Base-by-base conservation (phyloP, 2,797 vertebrate genomes). In the Siniperca undulata region DNA sequence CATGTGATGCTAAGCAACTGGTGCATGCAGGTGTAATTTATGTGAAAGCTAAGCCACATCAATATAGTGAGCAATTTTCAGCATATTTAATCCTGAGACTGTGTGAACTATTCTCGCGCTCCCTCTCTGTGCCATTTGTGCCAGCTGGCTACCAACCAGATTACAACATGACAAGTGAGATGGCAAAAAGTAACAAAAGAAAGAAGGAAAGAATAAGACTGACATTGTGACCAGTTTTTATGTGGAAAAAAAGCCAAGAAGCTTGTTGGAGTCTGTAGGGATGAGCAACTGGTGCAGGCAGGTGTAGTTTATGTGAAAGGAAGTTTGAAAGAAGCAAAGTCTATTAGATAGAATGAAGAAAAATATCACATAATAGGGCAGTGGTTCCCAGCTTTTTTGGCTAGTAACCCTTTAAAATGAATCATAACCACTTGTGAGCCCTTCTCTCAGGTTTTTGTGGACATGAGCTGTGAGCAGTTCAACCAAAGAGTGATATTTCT, bases 1-100 rank as follows among this genome's bases (percentile, higher is more conserved):
- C 40, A 36, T 74, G 61, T 71, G 30, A 61, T 48, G 30, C 52
- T 27, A 27, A 27, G 27, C 27, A 27, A 27, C 27, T 27, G 27
- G 27, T 27, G 27, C 27, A 27, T 27, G 27, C 27, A 27, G 27
- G 2, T 27, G 27, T 27, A 27, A 27, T 27, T 27, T 27, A 27
- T 27, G 27, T 27, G 27, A 27, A 27, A 66, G 22, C 53, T 70
- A 42, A 74, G n/a, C n/a, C 53, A 68, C 70, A 30, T 27, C 27
- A 36, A 55, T 55, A 53, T 64, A 81, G 36, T 64, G 72, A 76
- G 59, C 69, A 78, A 72, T 82, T 67, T 77, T 73, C 40, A 73
- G 13, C 52, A 52, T 86, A 73, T 87, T 56, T 83, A 81, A 89
- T 86, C 83, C 50, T 46, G 7, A n/a, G 46, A 69, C 50, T 53